Evolutionary conservation across 2,888 invertebrate genomes (phyloP).

Genomic region (Alsophila aescularia): DNA sequence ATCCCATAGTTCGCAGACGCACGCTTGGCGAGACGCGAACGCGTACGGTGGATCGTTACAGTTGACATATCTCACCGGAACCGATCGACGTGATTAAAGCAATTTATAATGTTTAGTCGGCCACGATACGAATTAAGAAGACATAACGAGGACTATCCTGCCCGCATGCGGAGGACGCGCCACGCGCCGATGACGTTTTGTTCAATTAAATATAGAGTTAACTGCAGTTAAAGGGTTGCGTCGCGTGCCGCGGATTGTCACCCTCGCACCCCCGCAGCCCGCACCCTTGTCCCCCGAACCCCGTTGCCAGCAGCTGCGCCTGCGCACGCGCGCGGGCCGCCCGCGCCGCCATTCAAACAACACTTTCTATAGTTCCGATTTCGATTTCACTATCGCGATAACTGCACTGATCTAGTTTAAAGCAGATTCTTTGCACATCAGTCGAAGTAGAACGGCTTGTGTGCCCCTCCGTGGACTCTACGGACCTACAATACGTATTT

Average conservation of each 20-base stretch:
- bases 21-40: too few species aligned
- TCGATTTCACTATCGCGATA: constrained; percentile 57
- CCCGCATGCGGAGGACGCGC: constrained; percentile 46
- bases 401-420: constrained; percentile 38
- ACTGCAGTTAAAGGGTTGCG: constrained; percentile 64
- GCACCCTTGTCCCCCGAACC: constrained; percentile 17
- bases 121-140: constrained; percentile 49
- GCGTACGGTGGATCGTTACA: constrained; percentile 7
- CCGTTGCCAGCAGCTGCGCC: constrained; percentile 38
- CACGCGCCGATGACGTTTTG: constrained; percentile 40
- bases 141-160: constrained; percentile 30
- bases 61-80: constrained; percentile 34
- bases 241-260: constrained; percentile 48
- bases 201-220: constrained; percentile 63
- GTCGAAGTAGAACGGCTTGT: constrained; percentile 21
- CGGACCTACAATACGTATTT: not conserved
- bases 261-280: constrained; percentile 20
- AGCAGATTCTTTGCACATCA: constrained; percentile 29
- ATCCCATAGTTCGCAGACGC: too few species aligned
- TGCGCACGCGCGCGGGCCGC: constrained; percentile 48
- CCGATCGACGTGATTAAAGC: constrained; percentile 67
- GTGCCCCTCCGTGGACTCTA: constrained; percentile 4
- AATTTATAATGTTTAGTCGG: constrained; percentile 70
- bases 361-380: constrained; percentile 50
- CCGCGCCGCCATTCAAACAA: constrained; percentile 36